A percentile compares a stretch with the other conserved stretches of the same genome.
Conservation (phyloP, 2,888 invertebrate species). For the Creontiades dilutus region DNA sequence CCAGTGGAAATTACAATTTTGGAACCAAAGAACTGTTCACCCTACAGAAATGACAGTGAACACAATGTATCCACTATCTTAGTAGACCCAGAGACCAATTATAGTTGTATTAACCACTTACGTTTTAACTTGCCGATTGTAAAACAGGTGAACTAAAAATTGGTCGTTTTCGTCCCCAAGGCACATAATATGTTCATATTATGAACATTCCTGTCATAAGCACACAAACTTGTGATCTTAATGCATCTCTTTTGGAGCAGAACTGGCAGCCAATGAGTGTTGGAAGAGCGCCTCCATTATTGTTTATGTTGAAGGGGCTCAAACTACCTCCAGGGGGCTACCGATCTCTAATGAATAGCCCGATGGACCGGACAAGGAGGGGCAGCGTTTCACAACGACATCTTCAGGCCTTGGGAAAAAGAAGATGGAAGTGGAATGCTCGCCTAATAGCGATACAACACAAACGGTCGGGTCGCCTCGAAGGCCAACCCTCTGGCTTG, state of each 20-base stretch:
- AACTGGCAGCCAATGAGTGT: slow-evolving; percentile 28
- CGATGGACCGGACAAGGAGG: slow-evolving; percentile 42
- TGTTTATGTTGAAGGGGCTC: slow-evolving; percentile 66
- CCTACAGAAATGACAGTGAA: too few relatives aligned
- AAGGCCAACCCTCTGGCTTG: slow-evolving; percentile 38
- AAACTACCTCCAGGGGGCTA: slow-evolving; percentile 65
- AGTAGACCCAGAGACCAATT: too few relatives aligned
- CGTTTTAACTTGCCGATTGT: too few relatives aligned
- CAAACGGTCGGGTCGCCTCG: slow-evolving; percentile 54
- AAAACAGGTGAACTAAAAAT: too few relatives aligned
- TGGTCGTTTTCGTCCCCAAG: too few relatives aligned
- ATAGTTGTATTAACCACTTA: too few relatives aligned
- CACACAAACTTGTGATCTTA: background rate
- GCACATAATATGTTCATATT: too few relatives aligned
- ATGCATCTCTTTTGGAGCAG: slow-evolving; percentile 6
- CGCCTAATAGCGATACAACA: slow-evolving; percentile 67
- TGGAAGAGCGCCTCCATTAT: slow-evolving; percentile 44
- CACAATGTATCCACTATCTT: too few relatives aligned
- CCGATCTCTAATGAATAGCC: slow-evolving; percentile 68
- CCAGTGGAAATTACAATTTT: too few relatives aligned
- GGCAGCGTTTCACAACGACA: slow-evolving; percentile 66
- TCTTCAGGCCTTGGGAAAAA: slow-evolving; percentile 62
- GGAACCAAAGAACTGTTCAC: too few relatives aligned
- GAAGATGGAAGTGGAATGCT: slow-evolving; percentile 62
- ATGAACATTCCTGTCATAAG: too few relatives aligned